phyloP scores from a whole-genome alignment of 2,888 invertebrate genomes.

The Melolontha melolontha region DNA sequence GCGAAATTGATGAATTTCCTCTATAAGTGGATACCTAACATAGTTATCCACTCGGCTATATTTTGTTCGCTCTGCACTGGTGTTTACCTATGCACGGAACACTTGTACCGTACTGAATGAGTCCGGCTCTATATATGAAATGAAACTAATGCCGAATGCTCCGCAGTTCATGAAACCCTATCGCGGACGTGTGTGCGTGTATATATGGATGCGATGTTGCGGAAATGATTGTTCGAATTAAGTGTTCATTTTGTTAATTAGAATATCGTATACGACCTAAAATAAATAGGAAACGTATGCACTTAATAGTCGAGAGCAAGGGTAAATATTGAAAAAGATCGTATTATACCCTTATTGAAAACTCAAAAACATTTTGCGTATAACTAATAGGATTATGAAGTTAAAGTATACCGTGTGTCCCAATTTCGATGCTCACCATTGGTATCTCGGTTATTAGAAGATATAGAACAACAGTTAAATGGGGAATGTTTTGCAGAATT shows the following conservation, averaged over 20 bases:
- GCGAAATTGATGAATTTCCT: slow-evolving; percentile 53
- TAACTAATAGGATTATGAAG: no score
- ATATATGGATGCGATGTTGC: slow-evolving; percentile 10
- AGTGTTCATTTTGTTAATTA: slow-evolving; percentile 38
- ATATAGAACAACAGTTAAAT: no score
- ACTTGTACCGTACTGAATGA: neutral
- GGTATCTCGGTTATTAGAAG: no score
- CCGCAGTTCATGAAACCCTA: no score
- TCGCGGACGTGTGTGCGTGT: neutral
- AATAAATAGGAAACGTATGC: slow-evolving; percentile 1
- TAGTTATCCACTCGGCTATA: slow-evolving; percentile 55
- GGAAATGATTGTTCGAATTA: slow-evolving; percentile 34
- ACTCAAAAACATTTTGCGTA: no score
- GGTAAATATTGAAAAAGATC: no score
- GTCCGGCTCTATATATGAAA: slow-evolving; percentile 6
- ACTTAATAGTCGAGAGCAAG: no score
- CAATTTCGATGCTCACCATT: no score
- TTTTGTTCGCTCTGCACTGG: slow-evolving; percentile 50
- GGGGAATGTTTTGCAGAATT: no score
- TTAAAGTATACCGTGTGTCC: no score
- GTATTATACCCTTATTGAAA: no score
- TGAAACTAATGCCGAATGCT: slow-evolving; percentile 8
- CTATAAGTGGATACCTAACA: slow-evolving; percentile 55
- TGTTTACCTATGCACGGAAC: slow-evolving; percentile 47
- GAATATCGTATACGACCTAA: slow-evolving; percentile 16